Conservation (phyloP, 2,113 vertebrate species). For the Galemys pyrenaicus region DNA sequence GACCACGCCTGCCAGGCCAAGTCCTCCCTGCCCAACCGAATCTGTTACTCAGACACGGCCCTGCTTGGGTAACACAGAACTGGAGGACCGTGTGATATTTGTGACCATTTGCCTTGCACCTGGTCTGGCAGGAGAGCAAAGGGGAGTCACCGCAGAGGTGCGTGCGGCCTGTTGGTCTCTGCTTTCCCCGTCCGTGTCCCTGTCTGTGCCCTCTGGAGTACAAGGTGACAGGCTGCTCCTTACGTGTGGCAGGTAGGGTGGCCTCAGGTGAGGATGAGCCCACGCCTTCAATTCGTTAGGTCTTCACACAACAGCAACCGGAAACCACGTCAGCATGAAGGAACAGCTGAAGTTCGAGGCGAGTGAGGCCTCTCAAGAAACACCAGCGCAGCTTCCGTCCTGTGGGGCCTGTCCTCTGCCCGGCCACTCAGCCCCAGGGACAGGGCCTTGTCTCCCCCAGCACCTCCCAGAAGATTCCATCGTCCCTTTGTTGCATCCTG, state of each 20-base stretch:
- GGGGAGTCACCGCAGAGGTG: conserved; percentile 74
- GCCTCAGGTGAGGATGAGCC: accelerated
- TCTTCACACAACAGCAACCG: background rate
- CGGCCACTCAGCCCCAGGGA: accelerated
- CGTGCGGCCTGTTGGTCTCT: conserved; percentile 59
- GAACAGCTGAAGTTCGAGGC: accelerated
- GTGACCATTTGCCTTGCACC: conserved; percentile 70
- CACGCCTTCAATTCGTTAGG: background rate
- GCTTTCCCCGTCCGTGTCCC: conserved; percentile 72
- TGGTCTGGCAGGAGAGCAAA: conserved; percentile 86
- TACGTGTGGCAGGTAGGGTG: accelerated
- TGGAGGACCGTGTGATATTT: conserved; percentile 75
- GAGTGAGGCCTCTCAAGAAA: background rate
- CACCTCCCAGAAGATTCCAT: background rate
- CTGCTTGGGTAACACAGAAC: background rate
- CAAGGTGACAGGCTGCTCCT: background rate
- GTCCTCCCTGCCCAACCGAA: background rate
- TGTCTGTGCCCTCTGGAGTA: background rate
- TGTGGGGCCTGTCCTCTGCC: background rate
- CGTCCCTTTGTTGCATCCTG: background rate
- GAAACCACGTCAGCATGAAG: accelerated
- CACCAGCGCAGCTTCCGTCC: accelerated
- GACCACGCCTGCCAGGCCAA: accelerated
- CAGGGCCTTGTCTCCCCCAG: background rate
- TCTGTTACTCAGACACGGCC: background rate